Evolutionary conservation across 2,113 vertebrate species (phyloP).

Genomic region (Oenanthe oenanthe): DNA sequence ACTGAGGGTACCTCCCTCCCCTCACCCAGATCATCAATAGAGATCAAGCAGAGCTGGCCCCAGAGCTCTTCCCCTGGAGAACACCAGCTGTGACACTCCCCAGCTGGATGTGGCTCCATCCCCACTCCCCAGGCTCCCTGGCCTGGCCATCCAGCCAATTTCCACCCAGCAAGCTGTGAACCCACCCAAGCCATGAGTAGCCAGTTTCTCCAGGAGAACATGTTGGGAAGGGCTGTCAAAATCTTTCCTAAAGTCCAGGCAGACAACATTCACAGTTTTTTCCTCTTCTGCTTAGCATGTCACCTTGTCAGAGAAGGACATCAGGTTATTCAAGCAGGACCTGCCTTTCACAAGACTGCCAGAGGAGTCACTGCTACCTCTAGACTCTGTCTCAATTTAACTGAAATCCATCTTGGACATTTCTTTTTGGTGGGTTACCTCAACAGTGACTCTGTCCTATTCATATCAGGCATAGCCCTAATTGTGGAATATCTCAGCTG

Average conservation of each 20-base stretch:
- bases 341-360: neutral
- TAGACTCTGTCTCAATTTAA: neutral
- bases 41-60: neutral
- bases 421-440: neutral
- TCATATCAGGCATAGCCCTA: neutral
- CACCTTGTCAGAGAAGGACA: neutral
- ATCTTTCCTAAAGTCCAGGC: neutral
- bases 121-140: neutral
- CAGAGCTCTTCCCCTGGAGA: neutral
- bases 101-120: neutral
- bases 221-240: neutral
- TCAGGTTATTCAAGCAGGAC: neutral
- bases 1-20: neutral
- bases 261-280: neutral
- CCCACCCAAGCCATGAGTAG: neutral
- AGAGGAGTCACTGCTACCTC: neutral
- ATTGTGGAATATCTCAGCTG: neutral
- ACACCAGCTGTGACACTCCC: neutral
- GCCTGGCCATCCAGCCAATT: neutral
- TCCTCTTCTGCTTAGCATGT: accelerated
- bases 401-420: neutral
- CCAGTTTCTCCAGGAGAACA: neutral
- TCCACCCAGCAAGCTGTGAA: neutral
- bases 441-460: neutral
- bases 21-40: neutral